phyloP scores from a whole-genome alignment of 92 coral and sea anemone genomes.

The Bergia sp. region DNA sequence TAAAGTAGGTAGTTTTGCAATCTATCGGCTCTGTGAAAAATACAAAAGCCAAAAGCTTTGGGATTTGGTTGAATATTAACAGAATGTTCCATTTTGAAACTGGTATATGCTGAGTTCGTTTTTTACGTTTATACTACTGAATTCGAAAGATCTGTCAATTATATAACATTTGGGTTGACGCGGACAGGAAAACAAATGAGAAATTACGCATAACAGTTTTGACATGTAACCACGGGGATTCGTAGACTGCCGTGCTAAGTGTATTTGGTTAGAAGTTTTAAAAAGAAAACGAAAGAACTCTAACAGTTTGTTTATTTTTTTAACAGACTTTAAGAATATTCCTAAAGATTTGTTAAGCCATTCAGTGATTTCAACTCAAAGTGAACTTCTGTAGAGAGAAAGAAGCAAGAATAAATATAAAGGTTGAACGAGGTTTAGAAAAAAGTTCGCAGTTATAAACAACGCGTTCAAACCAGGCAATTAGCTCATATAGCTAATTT shows the following conservation, averaged over 20 bases:
- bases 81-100: neutral
- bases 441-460: slow-evolving; percentile 9
- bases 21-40: neutral
- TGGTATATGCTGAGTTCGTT: slow-evolving; percentile 30
- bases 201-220: neutral
- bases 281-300: neutral
- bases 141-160: slow-evolving; percentile 27
- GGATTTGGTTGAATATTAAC: slow-evolving; percentile 24
- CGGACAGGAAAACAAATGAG: neutral
- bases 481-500: slow-evolving; percentile 38
- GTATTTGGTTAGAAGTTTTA: slow-evolving; percentile 15
- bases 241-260: neutral
- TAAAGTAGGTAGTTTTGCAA: slow-evolving; percentile 10
- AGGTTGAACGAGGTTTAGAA: neutral
- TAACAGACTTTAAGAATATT: neutral
- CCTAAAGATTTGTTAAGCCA: neutral
- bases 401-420: neutral
- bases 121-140: neutral
- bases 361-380: neutral
- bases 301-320: too few relatives aligned
- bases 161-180: neutral
- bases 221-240: neutral
- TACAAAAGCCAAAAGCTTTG: slow-evolving; percentile 1
- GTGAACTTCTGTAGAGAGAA: neutral
- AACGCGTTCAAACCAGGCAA: slow-evolving; percentile 15